Evolutionary conservation across 2,888 invertebrate genomes (phyloP), one percentile per base, ranked within the genome.

Genomic region (Priocnemis perturbator): DNA sequence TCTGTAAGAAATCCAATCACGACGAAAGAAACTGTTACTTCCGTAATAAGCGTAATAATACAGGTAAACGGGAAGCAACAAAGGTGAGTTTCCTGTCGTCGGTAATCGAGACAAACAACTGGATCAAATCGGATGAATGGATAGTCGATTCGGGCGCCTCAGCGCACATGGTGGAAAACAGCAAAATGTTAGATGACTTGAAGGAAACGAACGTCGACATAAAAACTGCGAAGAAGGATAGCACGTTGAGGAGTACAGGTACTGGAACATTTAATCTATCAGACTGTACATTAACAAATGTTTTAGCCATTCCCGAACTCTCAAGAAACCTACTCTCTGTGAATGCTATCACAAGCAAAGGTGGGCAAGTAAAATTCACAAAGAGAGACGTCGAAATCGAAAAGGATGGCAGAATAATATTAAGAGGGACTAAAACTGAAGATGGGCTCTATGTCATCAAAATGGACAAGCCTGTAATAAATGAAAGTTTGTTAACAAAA

Each of bases 251-350:
- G 26, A 15, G 26, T 17, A 30, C 14, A 30, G 57, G 30, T 9
- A 30, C 2, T 3, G 57, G 57, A 30, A 57, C 14, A 3, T 3
- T 57, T 26, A 30, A 57, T 11, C 3, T 15, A 11, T 7, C 14
- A 20, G 23, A 62, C 17, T 66, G 60, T 26, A 48, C 15, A 15
- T 37, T 56, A 15, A 61, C 0, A 17, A n/a, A 66, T 30, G 66
- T 66, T 4, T 14, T 56, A 1, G 45, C 26, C 9, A 26, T 60
- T 23, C 69, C 64, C 9, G 60, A 52, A 1, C 7, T 69, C 9
- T n/a, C 19, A 3, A 50, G 4, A 26, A 64, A 69, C 17, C 5
- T 69, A 15, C 4, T 69, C 2, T 69, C 64, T 1, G 69, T 64
- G n/a, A 60, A 50, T 26, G 21, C 44, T 0, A 47, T 64, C 11